phyloP scores from a whole-genome alignment of 2,797 vertebrate species.

The Gymnopithys bicolor region DNA sequence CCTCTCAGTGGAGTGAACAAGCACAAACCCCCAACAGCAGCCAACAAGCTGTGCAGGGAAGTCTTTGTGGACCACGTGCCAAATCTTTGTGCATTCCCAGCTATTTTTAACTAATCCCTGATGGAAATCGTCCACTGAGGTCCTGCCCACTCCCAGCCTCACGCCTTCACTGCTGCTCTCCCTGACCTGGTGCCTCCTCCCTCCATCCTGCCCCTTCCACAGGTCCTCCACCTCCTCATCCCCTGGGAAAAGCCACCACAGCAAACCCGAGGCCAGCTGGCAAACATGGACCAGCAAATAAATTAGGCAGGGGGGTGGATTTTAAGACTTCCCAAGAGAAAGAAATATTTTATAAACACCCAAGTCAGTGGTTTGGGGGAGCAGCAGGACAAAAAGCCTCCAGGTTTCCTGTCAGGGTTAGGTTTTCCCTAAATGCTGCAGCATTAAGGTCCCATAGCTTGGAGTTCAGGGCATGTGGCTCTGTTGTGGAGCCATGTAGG shows the following conservation, averaged over 20 bases:
- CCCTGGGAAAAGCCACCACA: neutral
- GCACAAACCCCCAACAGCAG: neutral
- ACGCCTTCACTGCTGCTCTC: neutral
- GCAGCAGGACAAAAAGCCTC: no score
- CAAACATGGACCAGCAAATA: rapidly evolving
- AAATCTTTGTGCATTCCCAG: neutral
- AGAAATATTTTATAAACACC: neutral
- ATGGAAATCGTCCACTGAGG: neutral
- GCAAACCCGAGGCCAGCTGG: neutral
- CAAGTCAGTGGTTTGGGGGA: neutral
- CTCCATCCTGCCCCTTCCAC: no score
- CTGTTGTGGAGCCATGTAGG: rapidly evolving
- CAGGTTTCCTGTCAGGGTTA: neutral
- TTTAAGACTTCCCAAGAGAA: neutral
- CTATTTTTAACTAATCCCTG: constrained; percentile 52
- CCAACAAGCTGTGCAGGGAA: neutral
- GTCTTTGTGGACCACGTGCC: neutral
- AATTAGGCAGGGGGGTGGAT: neutral
- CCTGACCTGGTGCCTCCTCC: no score
- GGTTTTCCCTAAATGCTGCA: neutral
- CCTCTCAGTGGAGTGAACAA: neutral
- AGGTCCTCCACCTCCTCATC: neutral
- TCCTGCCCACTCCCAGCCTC: neutral
- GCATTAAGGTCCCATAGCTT: rapidly evolving
- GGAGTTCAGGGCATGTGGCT: neutral